These are phyloP conservation scores for Himalopsyche phryganea DNA, from an alignment of 1,140 invertebrate species.

Conservation along the genomic window DNA sequence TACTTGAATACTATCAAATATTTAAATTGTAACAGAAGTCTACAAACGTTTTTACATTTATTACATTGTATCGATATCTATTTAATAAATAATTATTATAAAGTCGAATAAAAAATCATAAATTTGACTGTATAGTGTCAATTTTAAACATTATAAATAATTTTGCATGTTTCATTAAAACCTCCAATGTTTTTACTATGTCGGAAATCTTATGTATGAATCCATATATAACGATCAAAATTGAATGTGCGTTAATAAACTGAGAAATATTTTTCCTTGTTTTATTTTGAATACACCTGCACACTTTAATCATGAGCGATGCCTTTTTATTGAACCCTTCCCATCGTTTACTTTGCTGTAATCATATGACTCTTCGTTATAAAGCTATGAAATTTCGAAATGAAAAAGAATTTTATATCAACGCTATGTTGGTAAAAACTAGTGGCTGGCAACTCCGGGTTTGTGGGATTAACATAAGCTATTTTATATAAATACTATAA, in stretches of 20 bases:
- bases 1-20: slow-evolving; percentile 23
- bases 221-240: slow-evolving; percentile 22
- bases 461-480: no score
- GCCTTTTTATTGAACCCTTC: no score
- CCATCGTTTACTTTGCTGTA: no score
- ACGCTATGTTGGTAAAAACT: no score
- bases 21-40: slow-evolving; percentile 22
- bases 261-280: slow-evolving; percentile 9
- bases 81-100: slow-evolving; percentile 13
- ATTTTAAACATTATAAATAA: slow-evolving; percentile 29
- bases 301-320: no score
- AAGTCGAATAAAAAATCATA: slow-evolving; percentile 20
- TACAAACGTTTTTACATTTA: slow-evolving; percentile 27
- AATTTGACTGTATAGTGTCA: slow-evolving; percentile 33
- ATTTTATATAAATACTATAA: no score
- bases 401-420: no score
- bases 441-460: no score
- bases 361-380: no score
- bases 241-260: slow-evolving; percentile 29
- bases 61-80: slow-evolving; percentile 20
- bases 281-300: no score
- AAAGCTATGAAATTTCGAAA: no score
- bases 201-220: slow-evolving; percentile 31
- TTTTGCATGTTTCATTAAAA: slow-evolving; percentile 29
- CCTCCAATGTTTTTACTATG: slow-evolving; percentile 27